Percentiles rank a stretch among this genome's conserved stretches.
Evolutionary conservation across 2,888 invertebrate genomes (phyloP).

Genomic region (Ochlodes sylvanus): DNA sequence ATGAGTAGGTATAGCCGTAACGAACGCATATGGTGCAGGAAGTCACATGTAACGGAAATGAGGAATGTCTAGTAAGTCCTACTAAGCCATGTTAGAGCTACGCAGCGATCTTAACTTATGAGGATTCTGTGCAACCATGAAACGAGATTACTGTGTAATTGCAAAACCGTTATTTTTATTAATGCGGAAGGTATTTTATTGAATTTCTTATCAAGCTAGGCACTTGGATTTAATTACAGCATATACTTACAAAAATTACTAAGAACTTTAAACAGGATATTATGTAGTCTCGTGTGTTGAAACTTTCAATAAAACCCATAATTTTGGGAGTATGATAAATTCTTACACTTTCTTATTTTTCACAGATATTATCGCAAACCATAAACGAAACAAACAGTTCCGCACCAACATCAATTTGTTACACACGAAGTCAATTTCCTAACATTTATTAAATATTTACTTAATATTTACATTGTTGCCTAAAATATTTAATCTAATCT

Average conservation of each 20-base stretch:
- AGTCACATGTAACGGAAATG: conserved; percentile 2
- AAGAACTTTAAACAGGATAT: too few species aligned
- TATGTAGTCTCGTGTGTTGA: too few species aligned
- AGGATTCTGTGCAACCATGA: conserved; percentile 1
- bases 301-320: too few species aligned
- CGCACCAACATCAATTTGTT: too few species aligned
- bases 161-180: not conserved
- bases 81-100: not conserved
- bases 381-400: too few species aligned
- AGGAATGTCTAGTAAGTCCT: not conserved
- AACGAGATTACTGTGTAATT: not conserved
- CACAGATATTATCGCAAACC: too few species aligned
- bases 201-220: too few species aligned
- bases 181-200: not conserved
- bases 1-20: not conserved
- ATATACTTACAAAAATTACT: too few species aligned
- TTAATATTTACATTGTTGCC: not conserved
- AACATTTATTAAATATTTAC: not conserved
- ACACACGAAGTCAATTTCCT: not conserved
- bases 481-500: not conserved
- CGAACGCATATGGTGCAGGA: not conserved
- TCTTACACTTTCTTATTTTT: too few species aligned
- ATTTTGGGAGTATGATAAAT: too few species aligned
- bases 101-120: not conserved
- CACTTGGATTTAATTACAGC: too few species aligned